These are phyloP conservation scores for Rousettus madagascariensis DNA, from an alignment of 2,797 vertebrate species.

Conservation along the genomic window DNA sequence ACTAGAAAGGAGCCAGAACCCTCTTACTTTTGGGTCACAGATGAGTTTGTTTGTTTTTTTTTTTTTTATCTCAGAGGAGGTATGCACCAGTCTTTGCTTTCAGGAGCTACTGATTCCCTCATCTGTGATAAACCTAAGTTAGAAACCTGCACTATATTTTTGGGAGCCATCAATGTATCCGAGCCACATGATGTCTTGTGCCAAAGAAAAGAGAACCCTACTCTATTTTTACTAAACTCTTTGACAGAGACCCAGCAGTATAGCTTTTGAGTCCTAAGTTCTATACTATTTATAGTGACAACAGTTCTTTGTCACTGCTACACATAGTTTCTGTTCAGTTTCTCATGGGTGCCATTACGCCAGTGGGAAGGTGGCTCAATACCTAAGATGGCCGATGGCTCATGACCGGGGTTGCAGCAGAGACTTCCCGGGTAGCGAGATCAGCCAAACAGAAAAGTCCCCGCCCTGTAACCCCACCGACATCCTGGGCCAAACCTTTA, in stretches of 20 bases:
- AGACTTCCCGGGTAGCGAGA: too few species aligned
- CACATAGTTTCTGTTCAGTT: neutral
- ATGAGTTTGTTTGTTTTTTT: too few species aligned
- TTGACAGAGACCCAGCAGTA: neutral
- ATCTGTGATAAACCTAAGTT: neutral
- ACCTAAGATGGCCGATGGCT: too few species aligned
- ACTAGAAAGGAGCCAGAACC: neutral
- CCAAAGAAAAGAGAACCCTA: neutral
- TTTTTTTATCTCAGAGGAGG: neutral
- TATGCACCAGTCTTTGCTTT: neutral
- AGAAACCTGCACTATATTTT: neutral
- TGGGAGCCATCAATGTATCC: neutral
- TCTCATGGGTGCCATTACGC: too few species aligned
- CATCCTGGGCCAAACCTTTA: too few species aligned
- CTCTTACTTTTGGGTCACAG: neutral
- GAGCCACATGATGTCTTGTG: neutral
- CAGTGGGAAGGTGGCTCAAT: too few species aligned
- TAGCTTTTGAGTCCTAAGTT: accelerated
- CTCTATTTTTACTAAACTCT: neutral
- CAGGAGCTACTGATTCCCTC: neutral
- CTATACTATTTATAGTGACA: neutral
- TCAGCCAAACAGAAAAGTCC: too few species aligned
- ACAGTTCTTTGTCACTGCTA: neutral
- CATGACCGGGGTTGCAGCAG: too few species aligned
- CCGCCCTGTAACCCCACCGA: too few species aligned